These are phyloP conservation scores for Nomia melanderi DNA, from an alignment of 1,140 invertebrate species.

Conservation along the genomic window DNA sequence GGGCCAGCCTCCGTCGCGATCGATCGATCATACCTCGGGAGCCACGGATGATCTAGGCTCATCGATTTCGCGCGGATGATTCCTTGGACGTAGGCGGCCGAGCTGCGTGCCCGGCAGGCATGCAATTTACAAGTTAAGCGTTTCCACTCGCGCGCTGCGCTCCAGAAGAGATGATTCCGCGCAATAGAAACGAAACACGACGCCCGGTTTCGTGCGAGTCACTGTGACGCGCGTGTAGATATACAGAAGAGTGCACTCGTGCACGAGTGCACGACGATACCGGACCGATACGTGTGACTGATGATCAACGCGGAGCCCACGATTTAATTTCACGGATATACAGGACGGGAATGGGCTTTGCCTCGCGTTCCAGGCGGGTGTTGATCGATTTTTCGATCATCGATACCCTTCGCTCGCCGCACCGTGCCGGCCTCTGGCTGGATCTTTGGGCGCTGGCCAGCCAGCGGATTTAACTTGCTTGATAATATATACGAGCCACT, in stretches of 20 bases:
- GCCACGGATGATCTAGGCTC: slow-evolving; percentile 31
- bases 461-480: not conserved
- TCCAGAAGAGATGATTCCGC: slow-evolving; percentile 64
- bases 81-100: slow-evolving; percentile 50
- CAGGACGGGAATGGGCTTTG: slow-evolving; percentile 43
- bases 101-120: slow-evolving; percentile 38
- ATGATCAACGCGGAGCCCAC: slow-evolving; percentile 57
- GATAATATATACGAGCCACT: not conserved
- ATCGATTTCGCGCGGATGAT: slow-evolving; percentile 51
- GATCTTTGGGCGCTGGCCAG: slow-evolving; percentile 31
- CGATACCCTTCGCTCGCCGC: slow-evolving; percentile 38
- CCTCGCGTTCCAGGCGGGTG: slow-evolving; percentile 34
- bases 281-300: slow-evolving; percentile 56
- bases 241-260: too few species aligned
- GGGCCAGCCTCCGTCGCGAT: not conserved
- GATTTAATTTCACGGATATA: slow-evolving; percentile 69
- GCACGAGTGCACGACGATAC: slow-evolving; percentile 25
- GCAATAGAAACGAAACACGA: slow-evolving; percentile 65
- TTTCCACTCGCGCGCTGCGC: slow-evolving; percentile 38
- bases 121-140: slow-evolving; percentile 66
- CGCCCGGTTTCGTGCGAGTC: slow-evolving; percentile 43
- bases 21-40: slow-evolving; percentile 28
- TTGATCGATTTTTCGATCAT: slow-evolving; percentile 51
- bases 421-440: slow-evolving; percentile 38
- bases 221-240: slow-evolving; percentile 10